phyloP scores from a whole-genome alignment of 2,113 vertebrate species.

The Marmota flaviventris region DNA sequence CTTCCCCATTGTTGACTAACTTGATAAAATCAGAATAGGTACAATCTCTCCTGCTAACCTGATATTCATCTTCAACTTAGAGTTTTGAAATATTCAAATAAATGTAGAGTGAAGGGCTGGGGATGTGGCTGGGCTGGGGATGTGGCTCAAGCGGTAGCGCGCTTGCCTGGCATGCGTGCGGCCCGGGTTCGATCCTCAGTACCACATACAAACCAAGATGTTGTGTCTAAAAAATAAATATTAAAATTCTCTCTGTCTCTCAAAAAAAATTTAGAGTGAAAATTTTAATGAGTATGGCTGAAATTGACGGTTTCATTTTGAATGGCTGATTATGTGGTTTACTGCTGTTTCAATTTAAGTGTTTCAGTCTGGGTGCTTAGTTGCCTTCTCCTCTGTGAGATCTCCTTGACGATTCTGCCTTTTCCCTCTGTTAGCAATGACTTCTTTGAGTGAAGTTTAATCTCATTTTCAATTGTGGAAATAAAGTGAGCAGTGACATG shows the following conservation, averaged over 20 bases:
- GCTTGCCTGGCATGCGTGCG: too few relatives aligned
- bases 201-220: too few relatives aligned
- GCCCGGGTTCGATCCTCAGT: too few relatives aligned
- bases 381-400: conserved; percentile 30
- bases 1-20: background rate
- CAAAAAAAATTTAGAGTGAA: background rate
- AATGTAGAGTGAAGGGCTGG: background rate
- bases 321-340: conserved; percentile 35
- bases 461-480: conserved; percentile 44
- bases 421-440: background rate
- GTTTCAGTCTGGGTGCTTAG: conserved; percentile 58
- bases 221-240: too few relatives aligned
- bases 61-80: conserved; percentile 35
- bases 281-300: conserved; percentile 3
- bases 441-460: conserved; percentile 50
- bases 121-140: too few relatives aligned
- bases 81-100: conserved; percentile 39
- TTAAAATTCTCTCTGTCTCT: too few relatives aligned
- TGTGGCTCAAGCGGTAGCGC: too few relatives aligned
- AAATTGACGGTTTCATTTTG: conserved; percentile 23
- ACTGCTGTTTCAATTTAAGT: conserved; percentile 36
- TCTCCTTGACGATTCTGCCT: background rate
- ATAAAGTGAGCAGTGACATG: conserved; percentile 55
- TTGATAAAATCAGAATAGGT: conserved; percentile 44
- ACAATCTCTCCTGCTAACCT: background rate